Evolutionary conservation across 2,113 vertebrate genomes (phyloP), one percentile per base, ranked within the genome.

Genomic region (Pituophis catenifer): DNA sequence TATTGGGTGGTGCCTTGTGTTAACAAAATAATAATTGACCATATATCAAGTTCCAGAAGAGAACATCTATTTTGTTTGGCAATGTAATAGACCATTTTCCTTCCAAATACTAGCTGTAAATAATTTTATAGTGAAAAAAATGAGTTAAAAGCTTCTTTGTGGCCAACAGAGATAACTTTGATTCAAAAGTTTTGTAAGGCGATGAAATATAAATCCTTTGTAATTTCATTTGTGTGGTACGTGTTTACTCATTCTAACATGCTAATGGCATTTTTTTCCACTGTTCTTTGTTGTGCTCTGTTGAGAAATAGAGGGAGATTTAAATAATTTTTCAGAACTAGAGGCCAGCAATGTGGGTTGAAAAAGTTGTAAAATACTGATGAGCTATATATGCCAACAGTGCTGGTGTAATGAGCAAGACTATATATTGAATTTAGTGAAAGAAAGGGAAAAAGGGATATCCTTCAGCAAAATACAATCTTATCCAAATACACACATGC

Each of bases 61-160:
- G 19, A 65, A 90, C n/a, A 38, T 13, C 21, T 48, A 89, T 38
- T 44, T 94, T 65, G 57, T 92, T 81, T 26, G 7, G 17, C 24
- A 12, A 3, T 44, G 57, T 29, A 62, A 87, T 90, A 89, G 6
- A 26, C 8, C 58, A n/a, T 55, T 91, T 90, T 33, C 24, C 33
- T 58, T 86, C 70, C 48, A 91, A 44, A 91, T 87, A 21, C 55
- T 21, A 58, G 21, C 44, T 81, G 26, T 87, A 94, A 92, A 89
- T 89, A 21, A 54, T 33, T 11, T 91, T 53, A 75, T 38, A 75
- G 93, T 50, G 9, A 95, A 95, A 92, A 44, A 57, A 52, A 13
- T 65, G 50, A 92, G 54, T 89, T 95, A 89, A 94, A 93, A 94
- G 90, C 89, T 57, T 19, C 57, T 94, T 89, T 93, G 52, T 93